Evolutionary conservation across 2,113 vertebrate genomes (phyloP).

Genomic region (Oncorhynchus gorbuscha): DNA sequence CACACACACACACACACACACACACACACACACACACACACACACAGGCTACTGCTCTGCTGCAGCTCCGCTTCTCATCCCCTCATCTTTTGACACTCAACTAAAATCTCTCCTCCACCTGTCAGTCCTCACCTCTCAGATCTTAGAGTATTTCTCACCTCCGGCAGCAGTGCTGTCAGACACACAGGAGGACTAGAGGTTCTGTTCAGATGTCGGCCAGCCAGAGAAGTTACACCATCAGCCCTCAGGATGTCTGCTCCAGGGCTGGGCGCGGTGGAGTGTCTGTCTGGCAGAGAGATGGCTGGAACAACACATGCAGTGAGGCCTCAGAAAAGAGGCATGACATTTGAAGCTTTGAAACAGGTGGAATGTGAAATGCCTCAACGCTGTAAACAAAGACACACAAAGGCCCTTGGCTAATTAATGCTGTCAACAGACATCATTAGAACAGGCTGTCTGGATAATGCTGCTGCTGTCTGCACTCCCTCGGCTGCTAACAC

Average conservation of each 20-base stretch:
- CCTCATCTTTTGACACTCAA: neutral
- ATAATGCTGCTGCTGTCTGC: constrained; percentile 10
- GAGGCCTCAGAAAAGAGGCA: constrained; percentile 11
- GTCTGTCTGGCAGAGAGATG: constrained; percentile 1
- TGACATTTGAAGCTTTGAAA: constrained; percentile 33
- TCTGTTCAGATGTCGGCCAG: constrained; percentile 2
- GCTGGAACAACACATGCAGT: constrained; percentile 5
- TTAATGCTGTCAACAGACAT: constrained; percentile 57
- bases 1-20: no score
- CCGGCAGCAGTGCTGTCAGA: constrained; percentile 3
- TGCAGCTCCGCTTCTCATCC: no score
- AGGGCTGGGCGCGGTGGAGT: neutral
- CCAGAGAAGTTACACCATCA: constrained; percentile 18
- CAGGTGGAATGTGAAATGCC: constrained; percentile 37
- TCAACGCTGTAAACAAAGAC: constrained; percentile 40
- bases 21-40: no score
- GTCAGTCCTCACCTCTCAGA: neutral
- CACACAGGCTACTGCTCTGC: no score
- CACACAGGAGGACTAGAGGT: neutral
- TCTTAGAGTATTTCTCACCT: neutral
- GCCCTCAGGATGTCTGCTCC: neutral
- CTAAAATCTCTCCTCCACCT: neutral
- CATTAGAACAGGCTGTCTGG: constrained; percentile 50
- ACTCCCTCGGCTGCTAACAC: constrained; percentile 21
- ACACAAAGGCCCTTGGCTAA: constrained; percentile 58